These are phyloP conservation scores for Hippocampus comes DNA, from an alignment of 2,113 vertebrate species.

Conservation along the genomic window DNA sequence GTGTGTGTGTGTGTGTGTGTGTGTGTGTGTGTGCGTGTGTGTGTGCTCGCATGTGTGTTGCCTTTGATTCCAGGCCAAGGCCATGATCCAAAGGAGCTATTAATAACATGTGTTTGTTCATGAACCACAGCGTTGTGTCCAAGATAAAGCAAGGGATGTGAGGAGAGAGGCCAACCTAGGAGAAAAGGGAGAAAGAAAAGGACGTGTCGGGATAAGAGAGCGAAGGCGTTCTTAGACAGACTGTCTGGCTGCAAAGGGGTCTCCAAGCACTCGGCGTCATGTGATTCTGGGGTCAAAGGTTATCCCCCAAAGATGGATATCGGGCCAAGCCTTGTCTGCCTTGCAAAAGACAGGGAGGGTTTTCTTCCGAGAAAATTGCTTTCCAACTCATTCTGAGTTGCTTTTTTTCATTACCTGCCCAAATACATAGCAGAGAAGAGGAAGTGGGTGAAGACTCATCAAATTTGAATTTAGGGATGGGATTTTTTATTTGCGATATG, in stretches of 20 bases:
- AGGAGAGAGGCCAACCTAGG: conserved; percentile 33
- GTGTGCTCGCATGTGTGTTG: not conserved
- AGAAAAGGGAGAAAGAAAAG: conserved; percentile 32
- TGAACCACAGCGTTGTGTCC: not conserved
- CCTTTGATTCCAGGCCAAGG: conserved; percentile 5
- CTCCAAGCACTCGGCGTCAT: conserved; percentile 74
- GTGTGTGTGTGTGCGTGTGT: too few species aligned
- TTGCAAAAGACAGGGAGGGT: conserved; percentile 68
- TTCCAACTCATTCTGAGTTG: conserved; percentile 61
- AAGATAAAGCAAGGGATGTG: conserved; percentile 6
- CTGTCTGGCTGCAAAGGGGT: conserved; percentile 79
- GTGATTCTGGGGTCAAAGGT: conserved; percentile 77
- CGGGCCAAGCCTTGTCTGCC: conserved; percentile 60
- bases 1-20: too few species aligned
- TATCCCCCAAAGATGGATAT: conserved; percentile 80
- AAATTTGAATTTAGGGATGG: not conserved
- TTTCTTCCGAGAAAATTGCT: conserved; percentile 71
- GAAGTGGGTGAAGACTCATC: not conserved
- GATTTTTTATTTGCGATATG: not conserved
- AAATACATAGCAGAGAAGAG: conserved; percentile 30
- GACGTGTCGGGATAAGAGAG: conserved; percentile 47
- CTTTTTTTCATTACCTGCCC: conserved; percentile 55
- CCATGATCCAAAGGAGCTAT: not conserved
- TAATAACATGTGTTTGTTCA: conserved; percentile 2
- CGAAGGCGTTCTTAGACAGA: conserved; percentile 74